These are phyloP conservation scores for Ptychoptera albimana DNA, from an alignment of 2,888 invertebrate species.

Conservation along the genomic window DNA sequence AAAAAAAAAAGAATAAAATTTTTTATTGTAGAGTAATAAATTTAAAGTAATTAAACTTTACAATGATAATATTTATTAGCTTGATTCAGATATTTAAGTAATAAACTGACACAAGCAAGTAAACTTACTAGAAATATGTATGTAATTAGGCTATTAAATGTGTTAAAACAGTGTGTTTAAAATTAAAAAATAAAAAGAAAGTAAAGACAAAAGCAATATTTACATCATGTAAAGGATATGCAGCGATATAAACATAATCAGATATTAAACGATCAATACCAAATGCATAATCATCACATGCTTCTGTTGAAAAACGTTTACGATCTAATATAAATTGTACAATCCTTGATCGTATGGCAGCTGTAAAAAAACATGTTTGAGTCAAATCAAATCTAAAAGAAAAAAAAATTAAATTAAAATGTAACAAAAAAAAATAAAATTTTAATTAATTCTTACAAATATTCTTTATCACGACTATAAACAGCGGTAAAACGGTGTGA, in stretches of 20 bases:
- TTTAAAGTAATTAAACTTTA: too few relatives aligned
- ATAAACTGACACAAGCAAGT: too few relatives aligned
- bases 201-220: constrained; percentile 19
- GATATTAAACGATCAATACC: constrained; percentile 62
- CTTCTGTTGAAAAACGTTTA: constrained; percentile 55
- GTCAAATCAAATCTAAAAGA: constrained; percentile 61
- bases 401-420: constrained; percentile 21
- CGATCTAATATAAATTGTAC: constrained; percentile 85
- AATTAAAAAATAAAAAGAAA: too few relatives aligned
- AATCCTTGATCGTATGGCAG: constrained; percentile 71
- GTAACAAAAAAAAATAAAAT: constrained; percentile 4
- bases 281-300: constrained; percentile 58
- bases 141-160: too few relatives aligned
- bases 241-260: constrained; percentile 58
- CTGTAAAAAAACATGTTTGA: constrained; percentile 70
- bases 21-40: too few relatives aligned
- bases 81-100: too few relatives aligned
- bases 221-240: constrained; percentile 81
- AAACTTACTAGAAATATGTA: too few relatives aligned
- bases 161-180: too few relatives aligned
- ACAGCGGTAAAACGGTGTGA: constrained; percentile 72
- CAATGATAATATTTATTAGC: too few relatives aligned
- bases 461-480: constrained; percentile 82
- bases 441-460: constrained; percentile 49
- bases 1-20: too few relatives aligned